Evolutionary conservation across 1,140 invertebrate genomes (phyloP).

Genomic region (Cherax destructor): DNA sequence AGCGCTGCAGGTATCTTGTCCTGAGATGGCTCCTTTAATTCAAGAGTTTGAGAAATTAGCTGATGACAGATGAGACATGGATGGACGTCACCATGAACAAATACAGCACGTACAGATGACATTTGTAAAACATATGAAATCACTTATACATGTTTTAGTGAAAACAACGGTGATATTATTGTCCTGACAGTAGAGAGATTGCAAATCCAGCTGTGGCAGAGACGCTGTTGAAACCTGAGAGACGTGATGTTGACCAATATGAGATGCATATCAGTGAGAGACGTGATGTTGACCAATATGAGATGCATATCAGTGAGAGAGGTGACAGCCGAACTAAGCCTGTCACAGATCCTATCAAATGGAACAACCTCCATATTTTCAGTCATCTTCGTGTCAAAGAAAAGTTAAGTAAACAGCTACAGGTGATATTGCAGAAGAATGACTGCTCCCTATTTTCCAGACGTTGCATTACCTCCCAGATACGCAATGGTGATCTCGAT

Average conservation of each 20-base stretch:
- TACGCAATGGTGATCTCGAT: slow-evolving; percentile 35
- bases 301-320: not conserved
- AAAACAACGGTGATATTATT: too few species aligned
- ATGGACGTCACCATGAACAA: too few species aligned
- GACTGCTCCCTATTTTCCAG: slow-evolving; percentile 26
- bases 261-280: not conserved
- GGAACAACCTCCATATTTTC: slow-evolving; percentile 34
- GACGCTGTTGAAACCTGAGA: not conserved
- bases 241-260: slow-evolving; percentile 25
- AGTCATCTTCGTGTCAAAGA: slow-evolving; percentile 8
- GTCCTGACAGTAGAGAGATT: not conserved
- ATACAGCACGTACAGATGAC: too few species aligned
- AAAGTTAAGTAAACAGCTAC: slow-evolving; percentile 19
- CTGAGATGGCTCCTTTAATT: too few species aligned
- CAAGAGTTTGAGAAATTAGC: too few species aligned
- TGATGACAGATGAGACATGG: too few species aligned
- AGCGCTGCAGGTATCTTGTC: too few species aligned
- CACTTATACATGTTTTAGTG: too few species aligned
- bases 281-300: slow-evolving; percentile 27
- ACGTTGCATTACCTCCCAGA: slow-evolving; percentile 30
- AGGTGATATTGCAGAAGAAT: slow-evolving; percentile 15
- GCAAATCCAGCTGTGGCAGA: not conserved
- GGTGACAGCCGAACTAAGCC: slow-evolving; percentile 4
- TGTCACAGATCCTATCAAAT: not conserved
- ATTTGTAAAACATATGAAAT: too few species aligned